Conservation (phyloP, 2,888 invertebrate species). For the Drosophila falleni region DNA sequence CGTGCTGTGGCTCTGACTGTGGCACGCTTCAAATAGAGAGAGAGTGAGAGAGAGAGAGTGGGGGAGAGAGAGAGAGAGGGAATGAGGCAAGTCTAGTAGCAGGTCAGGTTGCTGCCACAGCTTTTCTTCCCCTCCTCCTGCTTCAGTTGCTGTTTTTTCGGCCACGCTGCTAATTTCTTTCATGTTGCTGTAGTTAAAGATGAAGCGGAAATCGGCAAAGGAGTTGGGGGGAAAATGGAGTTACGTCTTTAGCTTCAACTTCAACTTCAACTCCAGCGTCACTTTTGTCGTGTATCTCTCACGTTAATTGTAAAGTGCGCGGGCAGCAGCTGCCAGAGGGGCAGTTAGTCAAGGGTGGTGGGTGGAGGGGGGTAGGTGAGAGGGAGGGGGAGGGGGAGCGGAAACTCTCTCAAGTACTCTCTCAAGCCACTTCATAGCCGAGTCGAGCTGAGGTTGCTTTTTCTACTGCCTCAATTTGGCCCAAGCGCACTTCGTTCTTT, state of each 20-base stretch:
- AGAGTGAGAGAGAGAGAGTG: too few species aligned
- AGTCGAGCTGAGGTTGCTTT: constrained; percentile 16
- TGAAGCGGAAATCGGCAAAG: neutral
- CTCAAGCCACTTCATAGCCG: constrained; percentile 50
- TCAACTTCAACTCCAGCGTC: constrained; percentile 32
- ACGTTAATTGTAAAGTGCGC: constrained; percentile 70
- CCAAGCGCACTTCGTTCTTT: constrained; percentile 33
- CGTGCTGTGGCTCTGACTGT: constrained; percentile 35
- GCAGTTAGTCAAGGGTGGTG: neutral
- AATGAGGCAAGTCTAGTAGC: constrained; percentile 3
- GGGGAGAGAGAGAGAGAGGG: too few species aligned
- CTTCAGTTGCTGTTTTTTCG: constrained; percentile 39
- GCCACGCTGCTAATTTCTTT: constrained; percentile 78
- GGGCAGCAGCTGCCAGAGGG: neutral
- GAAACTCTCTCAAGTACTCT: constrained; percentile 31
- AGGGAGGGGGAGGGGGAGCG: constrained; percentile 14
- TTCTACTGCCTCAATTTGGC: constrained; percentile 42
- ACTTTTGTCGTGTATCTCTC: constrained; percentile 70
- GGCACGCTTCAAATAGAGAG: neutral
- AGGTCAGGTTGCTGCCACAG: constrained; percentile 47
- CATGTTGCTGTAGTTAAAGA: constrained; percentile 51
- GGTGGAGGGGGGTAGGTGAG: neutral
- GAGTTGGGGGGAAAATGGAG: neutral
- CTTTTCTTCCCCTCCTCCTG: neutral
- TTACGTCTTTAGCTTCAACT: constrained; percentile 32